Evolutionary conservation across 2,888 invertebrate species (phyloP), one percentile per base, ranked within the genome.

Genomic region (Electrophaes corylata): DNA sequence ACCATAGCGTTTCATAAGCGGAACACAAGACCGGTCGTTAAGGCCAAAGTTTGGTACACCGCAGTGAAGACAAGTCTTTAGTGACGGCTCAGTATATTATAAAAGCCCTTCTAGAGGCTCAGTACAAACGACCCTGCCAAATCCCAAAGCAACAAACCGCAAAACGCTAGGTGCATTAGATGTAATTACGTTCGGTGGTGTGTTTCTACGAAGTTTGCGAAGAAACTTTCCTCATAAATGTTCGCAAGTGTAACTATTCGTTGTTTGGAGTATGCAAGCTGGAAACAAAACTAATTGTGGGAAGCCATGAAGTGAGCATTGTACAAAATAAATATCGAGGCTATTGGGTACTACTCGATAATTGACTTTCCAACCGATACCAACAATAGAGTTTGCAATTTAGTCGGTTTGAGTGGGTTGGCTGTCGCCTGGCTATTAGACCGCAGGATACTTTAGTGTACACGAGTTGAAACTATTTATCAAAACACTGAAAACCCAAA

Each of bases 151-250:
- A 51, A 51, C 47, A 55, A 51, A 60, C 60, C 60, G 44, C 60
- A 56, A 58, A 51, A 60, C 55, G 55, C 47, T 55, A 59, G 51
- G 43, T 60, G 51, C 60, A 60, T 60, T 60, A 60, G 55, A 56
- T 60, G 55, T 60, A 60, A 60, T 60, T 60, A 60, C 60, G 46
- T 55, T 50, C 14, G 35, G 51, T 56, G 55, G 60, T 52, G 55
- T 60, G 60, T 56, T 60, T 51, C 55, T 44, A 43, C 23, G 29
- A 56, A 55, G 43, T 60, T 59, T 37, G 19, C 46, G 26, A 56
- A 60, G 60, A 60, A 60, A 60, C 60, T 60, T 60, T 60, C 43
- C 60, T 60, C 55, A 60, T 60, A 60, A 60, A 60, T 56, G 60
- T 51, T 56, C 39, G 47, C 44, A 51, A 60, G 60, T 60, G 60